phyloP scores from a whole-genome alignment of 2,888 invertebrate genomes.

The Syritta pipiens region DNA sequence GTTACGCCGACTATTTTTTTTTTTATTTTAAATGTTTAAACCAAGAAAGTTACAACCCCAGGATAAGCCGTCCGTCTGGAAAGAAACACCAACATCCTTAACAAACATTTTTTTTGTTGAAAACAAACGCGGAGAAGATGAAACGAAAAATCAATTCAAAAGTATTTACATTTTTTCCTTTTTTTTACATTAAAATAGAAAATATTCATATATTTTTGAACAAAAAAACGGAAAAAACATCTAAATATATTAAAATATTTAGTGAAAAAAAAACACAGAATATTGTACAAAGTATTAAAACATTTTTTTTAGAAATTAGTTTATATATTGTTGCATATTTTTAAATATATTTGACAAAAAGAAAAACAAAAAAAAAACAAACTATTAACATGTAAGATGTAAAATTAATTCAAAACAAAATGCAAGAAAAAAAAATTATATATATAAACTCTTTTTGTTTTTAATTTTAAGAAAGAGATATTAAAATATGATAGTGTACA shows the following conservation, averaged over 20 bases:
- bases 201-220: conserved; percentile 35
- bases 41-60: too few species aligned
- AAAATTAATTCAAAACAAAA: conserved; percentile 63
- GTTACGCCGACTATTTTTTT: too few species aligned
- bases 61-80: too few species aligned
- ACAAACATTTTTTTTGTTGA: background rate
- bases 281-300: conserved; percentile 69
- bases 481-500: conserved; percentile 64
- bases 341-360: conserved; percentile 64
- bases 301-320: conserved; percentile 64
- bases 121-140: background rate
- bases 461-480: conserved; percentile 54
- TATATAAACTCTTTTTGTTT: conserved; percentile 30
- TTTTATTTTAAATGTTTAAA: conserved; percentile 6
- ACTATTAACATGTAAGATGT: conserved; percentile 64
- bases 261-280: conserved; percentile 43
- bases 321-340: conserved; percentile 69
- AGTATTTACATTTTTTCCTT: conserved; percentile 52
- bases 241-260: too few species aligned
- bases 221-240: too few species aligned
- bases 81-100: background rate
- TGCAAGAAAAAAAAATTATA: conserved; percentile 48
- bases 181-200: conserved; percentile 46
- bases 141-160: conserved; percentile 29
- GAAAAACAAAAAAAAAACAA: conserved; percentile 39